Conservation (phyloP, 2,888 invertebrate genomes). For the Liposcelis brunnea region DNA sequence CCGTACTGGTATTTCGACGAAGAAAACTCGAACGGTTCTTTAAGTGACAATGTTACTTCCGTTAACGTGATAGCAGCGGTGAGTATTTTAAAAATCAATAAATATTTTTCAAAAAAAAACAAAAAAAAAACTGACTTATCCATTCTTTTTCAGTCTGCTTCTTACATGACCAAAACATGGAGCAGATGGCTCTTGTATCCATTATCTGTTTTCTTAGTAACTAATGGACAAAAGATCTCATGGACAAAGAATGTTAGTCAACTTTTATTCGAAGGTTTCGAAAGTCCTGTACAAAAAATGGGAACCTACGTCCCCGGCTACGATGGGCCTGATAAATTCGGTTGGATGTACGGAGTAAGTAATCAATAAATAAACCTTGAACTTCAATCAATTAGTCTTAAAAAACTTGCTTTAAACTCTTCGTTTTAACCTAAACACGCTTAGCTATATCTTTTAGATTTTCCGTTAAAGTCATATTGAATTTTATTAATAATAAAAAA, state of each 20-base stretch:
- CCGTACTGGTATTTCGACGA: conserved; percentile 53
- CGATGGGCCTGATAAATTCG: conserved; percentile 46
- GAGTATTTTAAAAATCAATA: conserved; percentile 25
- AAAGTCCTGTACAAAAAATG: conserved; percentile 46
- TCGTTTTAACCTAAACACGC: no score
- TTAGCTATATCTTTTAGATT: no score
- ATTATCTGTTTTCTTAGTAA: conserved; percentile 26
- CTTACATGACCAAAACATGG: neutral
- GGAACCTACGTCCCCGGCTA: conserved; percentile 17
- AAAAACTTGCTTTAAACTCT: no score
- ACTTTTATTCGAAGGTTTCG: conserved; percentile 64
- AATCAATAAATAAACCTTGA: no score
- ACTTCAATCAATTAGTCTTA: no score
- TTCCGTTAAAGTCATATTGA: no score
- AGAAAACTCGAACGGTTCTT: conserved; percentile 44
- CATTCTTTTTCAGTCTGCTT: no score
- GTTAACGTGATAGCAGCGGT: conserved; percentile 66
- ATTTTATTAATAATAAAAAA: no score
- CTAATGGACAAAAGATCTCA: conserved; percentile 21
- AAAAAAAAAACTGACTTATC: no score
- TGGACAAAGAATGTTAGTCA: conserved; percentile 47
- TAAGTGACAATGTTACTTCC: conserved; percentile 50
- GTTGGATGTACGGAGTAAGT: conserved; percentile 56
- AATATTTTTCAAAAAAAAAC: neutral
- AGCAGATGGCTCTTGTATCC: conserved; percentile 11